phyloP scores from a whole-genome alignment of 2,797 vertebrate genomes.

The Lithobates pipiens region DNA sequence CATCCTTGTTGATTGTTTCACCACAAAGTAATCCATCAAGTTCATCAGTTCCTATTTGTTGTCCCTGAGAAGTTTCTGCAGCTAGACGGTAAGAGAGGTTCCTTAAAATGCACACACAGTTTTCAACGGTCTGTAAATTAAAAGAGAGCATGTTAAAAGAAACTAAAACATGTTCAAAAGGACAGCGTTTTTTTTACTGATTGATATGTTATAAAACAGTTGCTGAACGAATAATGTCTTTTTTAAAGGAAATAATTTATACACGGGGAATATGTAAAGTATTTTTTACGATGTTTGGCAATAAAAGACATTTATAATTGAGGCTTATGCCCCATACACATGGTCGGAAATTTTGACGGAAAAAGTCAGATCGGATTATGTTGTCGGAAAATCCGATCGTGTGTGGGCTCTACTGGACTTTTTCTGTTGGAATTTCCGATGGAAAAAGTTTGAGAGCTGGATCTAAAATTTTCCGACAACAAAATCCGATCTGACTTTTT shows the following conservation, averaged over 20 bases:
- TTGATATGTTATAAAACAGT: neutral
- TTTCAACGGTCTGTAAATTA: conserved; percentile 91
- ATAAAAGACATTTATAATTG: neutral
- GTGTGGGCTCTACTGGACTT: too few species aligned
- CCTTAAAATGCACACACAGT: conserved; percentile 99
- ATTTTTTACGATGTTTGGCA: neutral
- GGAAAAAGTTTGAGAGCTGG: too few species aligned
- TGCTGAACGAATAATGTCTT: neutral
- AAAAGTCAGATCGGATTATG: too few species aligned
- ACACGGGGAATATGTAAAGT: neutral
- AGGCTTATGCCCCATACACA: too few species aligned
- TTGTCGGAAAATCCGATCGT: too few species aligned
- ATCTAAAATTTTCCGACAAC: too few species aligned
- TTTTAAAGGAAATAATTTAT: neutral
- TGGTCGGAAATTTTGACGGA: too few species aligned
- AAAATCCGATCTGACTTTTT: too few species aligned
- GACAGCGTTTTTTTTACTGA: too few species aligned
- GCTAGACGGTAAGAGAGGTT: conserved; percentile 98
- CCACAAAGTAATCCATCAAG: conserved; percentile 94
- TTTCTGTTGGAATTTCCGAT: too few species aligned
- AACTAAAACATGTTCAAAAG: neutral
- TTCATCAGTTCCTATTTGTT: conserved; percentile 95
- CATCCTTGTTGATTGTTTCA: conserved; percentile 89
- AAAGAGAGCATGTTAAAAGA: conserved; percentile 52
- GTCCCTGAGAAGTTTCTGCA: conserved; percentile 97